Evolutionary conservation across 2,888 invertebrate species (phyloP).

Genomic region (Acanthoscelides obtectus): DNA sequence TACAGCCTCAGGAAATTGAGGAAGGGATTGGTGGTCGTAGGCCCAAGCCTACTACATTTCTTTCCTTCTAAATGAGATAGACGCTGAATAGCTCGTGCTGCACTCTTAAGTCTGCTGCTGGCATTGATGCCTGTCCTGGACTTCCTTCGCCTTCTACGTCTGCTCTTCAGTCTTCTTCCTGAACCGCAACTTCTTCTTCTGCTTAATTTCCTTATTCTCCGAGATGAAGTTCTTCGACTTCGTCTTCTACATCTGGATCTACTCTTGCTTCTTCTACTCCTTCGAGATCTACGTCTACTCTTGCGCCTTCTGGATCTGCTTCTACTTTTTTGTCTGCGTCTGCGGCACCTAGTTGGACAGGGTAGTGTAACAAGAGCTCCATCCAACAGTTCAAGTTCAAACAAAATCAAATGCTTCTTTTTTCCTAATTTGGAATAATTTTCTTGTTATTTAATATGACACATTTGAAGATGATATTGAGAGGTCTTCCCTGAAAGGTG

Average conservation of each 20-base stretch:
- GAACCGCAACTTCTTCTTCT: slow-evolving; percentile 1
- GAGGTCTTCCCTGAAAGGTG: too few species aligned
- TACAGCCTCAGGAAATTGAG: slow-evolving; percentile 30
- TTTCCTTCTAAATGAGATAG: background rate
- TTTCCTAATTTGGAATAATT: too few species aligned
- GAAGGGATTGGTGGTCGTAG: slow-evolving; percentile 27
- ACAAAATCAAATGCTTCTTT: too few species aligned
- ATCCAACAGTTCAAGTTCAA: too few species aligned
- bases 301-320: background rate
- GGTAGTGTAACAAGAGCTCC: too few species aligned
- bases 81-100: background rate
- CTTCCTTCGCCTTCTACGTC: background rate
- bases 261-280: background rate
- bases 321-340: too few species aligned
- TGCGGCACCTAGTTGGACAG: too few species aligned
- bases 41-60: slow-evolving; percentile 1
- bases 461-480: too few species aligned
- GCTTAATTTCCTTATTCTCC: background rate
- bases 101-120: background rate
- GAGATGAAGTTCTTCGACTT: background rate
- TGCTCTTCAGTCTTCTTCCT: background rate
- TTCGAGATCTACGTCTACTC: background rate
- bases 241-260: background rate
- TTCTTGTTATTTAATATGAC: too few species aligned
- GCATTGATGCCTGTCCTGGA: background rate